Evolutionary conservation across 2,113 vertebrate species (phyloP), one percentile per base, ranked within the genome.

Genomic region (Ceyx margarethae): DNA sequence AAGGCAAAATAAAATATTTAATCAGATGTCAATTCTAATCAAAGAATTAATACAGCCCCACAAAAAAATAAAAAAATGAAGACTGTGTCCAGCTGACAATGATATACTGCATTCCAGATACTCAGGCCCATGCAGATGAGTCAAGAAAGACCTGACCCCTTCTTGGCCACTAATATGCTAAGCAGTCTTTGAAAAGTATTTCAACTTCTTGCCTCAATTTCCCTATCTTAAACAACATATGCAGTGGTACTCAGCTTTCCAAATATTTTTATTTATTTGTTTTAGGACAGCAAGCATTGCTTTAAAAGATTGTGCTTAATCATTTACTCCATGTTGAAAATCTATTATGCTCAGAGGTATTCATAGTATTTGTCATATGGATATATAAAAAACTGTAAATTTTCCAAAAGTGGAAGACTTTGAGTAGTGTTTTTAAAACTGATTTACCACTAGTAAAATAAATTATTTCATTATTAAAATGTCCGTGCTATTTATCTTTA

Each of bases 1-100:
- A 92, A 93, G 77, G 53, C 64, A 80, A 65, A 90, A 93, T 79
- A 90, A 94, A 92, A 88, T 90, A 82, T 46, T 91, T 77, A 91
- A 96, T 89, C 90, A 66, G 68, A 61, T 46, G 35, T 62, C 64
- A 91, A 83, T 85, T 89, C 79, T 81, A 81, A 91, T 83, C 21
- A 91, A 94, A 80, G 40, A 82, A 91, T 87, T 85, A 89, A 87
- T 74, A 91, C 11, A 85, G 7, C 26, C 45, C 25, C 2, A 2
- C 29, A 91, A 92, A 91, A 89, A 31, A 91, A 76, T 48, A 91
- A 76, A 81, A 81, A 93, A 45, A 15, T 51, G 42, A 76, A 87
- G 67, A 80, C 16, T 42, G 11, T 60, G 93, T 67, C 58, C 64
- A 80, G 31, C 68, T 66, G 26, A 71, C 17, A 85, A 43, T 75